A percentile compares a stretch with the other conserved stretches of the same genome.
Conservation (phyloP, 2,113 vertebrate species). For the Gadus chalcogrammus region DNA sequence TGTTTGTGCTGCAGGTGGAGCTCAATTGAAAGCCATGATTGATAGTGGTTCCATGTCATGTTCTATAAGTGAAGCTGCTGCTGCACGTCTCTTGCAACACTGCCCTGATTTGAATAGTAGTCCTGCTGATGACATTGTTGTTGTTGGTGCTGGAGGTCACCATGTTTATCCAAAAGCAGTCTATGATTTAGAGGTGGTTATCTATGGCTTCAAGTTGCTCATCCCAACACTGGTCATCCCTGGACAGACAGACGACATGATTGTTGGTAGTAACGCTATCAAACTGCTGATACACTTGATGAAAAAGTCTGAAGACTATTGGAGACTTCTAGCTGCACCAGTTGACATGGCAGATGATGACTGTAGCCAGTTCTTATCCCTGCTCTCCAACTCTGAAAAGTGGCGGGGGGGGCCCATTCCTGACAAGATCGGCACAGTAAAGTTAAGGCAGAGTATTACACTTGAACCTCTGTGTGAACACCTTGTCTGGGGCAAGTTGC, state of each 20-base stretch:
- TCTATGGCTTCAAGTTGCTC: conserved; percentile 22
- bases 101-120: not conserved
- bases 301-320: too few relatives aligned
- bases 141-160: conserved; percentile 32
- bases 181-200: conserved; percentile 24
- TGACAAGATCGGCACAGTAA: conserved; percentile 18
- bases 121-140: conserved; percentile 20
- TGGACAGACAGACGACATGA: conserved; percentile 31
- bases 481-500: conserved; percentile 2
- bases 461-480: too few relatives aligned
- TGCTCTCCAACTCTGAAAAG: conserved; percentile 5
- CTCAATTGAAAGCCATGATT: conserved; percentile 32
- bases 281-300: conserved; percentile 10
- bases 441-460: not conserved
- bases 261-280: conserved; percentile 30
- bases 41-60: conserved; percentile 45
- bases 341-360: conserved; percentile 3
- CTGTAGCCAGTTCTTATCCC: conserved; percentile 11
- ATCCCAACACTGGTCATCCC: conserved; percentile 16
- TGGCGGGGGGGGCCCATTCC: conserved; percentile 12
- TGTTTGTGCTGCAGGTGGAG: not conserved
- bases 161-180: conserved; percentile 23
- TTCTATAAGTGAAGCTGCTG: conserved; percentile 29
- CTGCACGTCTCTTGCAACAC: conserved; percentile 6
- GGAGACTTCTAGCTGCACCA: too few relatives aligned